These are phyloP conservation scores for Idaea biselata DNA, from an alignment of 2,888 invertebrate species.

Conservation along the genomic window DNA sequence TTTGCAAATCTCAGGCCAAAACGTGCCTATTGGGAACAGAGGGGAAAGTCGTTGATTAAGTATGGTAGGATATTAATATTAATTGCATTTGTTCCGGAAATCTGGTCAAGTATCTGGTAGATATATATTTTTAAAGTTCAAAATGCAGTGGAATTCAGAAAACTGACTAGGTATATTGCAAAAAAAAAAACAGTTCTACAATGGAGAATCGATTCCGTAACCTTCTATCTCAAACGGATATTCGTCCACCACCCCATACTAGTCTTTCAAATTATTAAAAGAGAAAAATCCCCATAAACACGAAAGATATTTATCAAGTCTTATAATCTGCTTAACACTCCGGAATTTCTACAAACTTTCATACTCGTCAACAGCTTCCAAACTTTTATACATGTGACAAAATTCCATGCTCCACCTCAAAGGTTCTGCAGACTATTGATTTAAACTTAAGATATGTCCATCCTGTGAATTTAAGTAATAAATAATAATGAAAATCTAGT, in stretches of 20 bases:
- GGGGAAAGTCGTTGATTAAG: not conserved
- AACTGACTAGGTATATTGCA: no score
- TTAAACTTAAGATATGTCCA: no score
- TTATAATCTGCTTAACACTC: not conserved
- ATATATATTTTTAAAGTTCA: no score
- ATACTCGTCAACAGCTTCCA: not conserved
- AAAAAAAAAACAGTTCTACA: no score
- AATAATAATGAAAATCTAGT: no score
- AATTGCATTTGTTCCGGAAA: not conserved
- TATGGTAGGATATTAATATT: not conserved
- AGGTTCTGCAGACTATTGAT: not conserved
- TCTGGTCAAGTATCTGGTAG: no score
- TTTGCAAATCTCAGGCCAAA: not conserved
- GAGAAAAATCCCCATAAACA: not conserved
- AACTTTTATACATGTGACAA: not conserved
- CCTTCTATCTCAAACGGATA: not conserved
- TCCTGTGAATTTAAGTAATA: no score
- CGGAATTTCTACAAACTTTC: not conserved
- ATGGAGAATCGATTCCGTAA: no score
- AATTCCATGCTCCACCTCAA: not conserved
- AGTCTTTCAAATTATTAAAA: not conserved
- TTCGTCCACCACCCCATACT: not conserved
- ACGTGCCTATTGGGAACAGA: not conserved
- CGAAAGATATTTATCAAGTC: not conserved
- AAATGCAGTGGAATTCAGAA: no score